Conservation (phyloP, 92 coral and sea anemone genomes). For the Anthopleura xanthogrammica region DNA sequence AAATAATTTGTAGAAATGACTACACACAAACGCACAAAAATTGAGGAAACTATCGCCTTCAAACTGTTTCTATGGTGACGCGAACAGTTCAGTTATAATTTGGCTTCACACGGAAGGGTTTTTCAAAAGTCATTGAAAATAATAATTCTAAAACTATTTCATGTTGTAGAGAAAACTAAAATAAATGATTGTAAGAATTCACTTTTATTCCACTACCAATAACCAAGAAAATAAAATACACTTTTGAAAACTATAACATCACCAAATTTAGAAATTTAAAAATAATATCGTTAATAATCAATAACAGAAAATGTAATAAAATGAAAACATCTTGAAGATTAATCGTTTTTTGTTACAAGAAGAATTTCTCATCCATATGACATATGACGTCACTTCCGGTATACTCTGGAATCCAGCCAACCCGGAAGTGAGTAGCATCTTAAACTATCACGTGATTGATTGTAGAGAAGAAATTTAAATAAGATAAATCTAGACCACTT, state of each 20-base stretch:
- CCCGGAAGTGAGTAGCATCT: not conserved
- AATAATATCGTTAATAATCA: not conserved
- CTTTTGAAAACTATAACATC: not conserved
- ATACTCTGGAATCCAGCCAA: not conserved
- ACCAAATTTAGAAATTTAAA: not conserved
- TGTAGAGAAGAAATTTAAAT: not conserved
- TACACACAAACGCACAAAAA: too few relatives aligned
- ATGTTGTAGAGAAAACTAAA: not conserved
- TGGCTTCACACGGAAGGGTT: too few relatives aligned
- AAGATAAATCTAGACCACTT: not conserved
- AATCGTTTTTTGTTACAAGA: not conserved
- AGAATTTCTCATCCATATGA: too few relatives aligned
- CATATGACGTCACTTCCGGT: slow-evolving; percentile 6
- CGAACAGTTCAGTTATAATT: too few relatives aligned
- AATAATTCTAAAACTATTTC: not conserved
- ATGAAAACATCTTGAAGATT: not conserved
- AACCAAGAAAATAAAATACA: not conserved
- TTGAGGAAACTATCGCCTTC: too few relatives aligned
- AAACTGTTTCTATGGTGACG: too few relatives aligned
- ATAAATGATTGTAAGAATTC: too few relatives aligned
- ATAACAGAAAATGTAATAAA: not conserved
- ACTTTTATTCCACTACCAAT: not conserved
- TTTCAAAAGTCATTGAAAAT: too few relatives aligned
- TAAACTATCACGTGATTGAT: not conserved
- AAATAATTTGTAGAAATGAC: too few relatives aligned